Conservation (phyloP, 1,140 invertebrate species). For the Stegodyphus dumicola region DNA sequence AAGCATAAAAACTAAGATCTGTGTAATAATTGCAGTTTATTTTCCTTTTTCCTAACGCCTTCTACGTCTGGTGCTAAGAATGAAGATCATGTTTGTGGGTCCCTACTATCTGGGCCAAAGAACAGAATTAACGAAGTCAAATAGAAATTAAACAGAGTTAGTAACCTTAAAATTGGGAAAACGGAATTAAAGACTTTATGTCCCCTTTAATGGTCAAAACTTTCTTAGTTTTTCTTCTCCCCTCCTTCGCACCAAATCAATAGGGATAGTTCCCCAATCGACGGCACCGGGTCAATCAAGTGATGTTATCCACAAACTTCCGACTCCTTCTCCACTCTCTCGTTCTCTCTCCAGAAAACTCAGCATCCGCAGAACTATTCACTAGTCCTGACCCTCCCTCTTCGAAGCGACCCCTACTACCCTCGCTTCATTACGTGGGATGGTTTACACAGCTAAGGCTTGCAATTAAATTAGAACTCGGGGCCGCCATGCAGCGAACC, state of each 20-base stretch:
- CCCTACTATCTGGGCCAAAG: too few relatives aligned
- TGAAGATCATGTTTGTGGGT: too few relatives aligned
- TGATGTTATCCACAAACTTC: constrained; percentile 22
- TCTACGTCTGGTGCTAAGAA: too few relatives aligned
- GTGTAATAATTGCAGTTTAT: too few relatives aligned
- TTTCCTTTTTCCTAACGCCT: too few relatives aligned
- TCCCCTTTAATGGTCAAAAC: too few relatives aligned
- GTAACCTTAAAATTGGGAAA: too few relatives aligned
- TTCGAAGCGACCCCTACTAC: background rate
- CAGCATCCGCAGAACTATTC: background rate
- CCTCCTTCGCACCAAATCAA: background rate
- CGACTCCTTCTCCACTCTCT: constrained; percentile 7
- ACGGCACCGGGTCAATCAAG: background rate
- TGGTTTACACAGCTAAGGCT: constrained; percentile 27
- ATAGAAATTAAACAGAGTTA: too few relatives aligned
- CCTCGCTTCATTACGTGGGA: constrained; percentile 39
- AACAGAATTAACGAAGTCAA: too few relatives aligned
- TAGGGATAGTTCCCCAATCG: background rate
- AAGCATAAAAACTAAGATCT: too few relatives aligned
- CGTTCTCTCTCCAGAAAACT: background rate
- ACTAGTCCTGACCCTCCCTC: background rate
- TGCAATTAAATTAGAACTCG: constrained; percentile 45
- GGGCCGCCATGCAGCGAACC: background rate
- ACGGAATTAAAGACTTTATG: too few relatives aligned
- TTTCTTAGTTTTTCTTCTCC: background rate